Percentiles rank a stretch among this genome's conserved stretches.
phyloP scores from a whole-genome alignment of 2,888 invertebrate species.

The Helleia helle region DNA sequence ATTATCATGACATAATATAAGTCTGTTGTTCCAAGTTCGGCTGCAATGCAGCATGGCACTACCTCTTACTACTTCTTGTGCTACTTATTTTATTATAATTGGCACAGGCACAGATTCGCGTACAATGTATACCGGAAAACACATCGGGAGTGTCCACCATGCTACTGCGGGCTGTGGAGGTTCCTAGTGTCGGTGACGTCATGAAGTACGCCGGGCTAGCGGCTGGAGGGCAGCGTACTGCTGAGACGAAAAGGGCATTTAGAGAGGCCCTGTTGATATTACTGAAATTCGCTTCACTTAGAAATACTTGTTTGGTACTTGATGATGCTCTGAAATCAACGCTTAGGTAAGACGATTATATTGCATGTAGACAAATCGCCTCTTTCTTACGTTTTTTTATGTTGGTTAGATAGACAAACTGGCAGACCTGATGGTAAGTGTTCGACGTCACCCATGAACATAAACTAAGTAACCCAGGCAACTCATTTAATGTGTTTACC shows the following conservation, averaged over 20 bases:
- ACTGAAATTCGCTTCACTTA: conserved; percentile 66
- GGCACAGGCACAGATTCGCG: conserved; percentile 56
- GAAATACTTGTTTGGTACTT: conserved; percentile 50
- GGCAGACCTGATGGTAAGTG: too few relatives aligned
- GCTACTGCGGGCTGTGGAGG: conserved; percentile 48
- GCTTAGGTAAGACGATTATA: conserved; percentile 38
- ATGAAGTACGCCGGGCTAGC: conserved; percentile 53
- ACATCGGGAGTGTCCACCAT: conserved; percentile 58
- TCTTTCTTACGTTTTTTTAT: too few relatives aligned
- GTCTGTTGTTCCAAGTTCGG: too few relatives aligned
- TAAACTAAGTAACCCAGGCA: too few relatives aligned
- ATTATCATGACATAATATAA: too few relatives aligned
- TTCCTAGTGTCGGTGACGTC: conserved; percentile 39
- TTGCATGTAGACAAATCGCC: too few relatives aligned
- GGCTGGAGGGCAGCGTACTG: conserved; percentile 57
- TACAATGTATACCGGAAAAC: conserved; percentile 50
- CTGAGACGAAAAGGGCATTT: conserved; percentile 56
- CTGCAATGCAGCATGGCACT: too few relatives aligned
- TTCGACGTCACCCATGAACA: too few relatives aligned
- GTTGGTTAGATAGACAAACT: too few relatives aligned
- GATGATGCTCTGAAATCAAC: conserved; percentile 52
- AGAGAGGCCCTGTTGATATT: conserved; percentile 48
- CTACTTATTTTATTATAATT: too few relatives aligned
- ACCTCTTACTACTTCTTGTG: too few relatives aligned
- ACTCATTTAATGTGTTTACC: too few relatives aligned